Evolutionary conservation across 2,888 invertebrate genomes (phyloP), one percentile per base, ranked within the genome.

Genomic region (Drosophila aldrichi): DNA sequence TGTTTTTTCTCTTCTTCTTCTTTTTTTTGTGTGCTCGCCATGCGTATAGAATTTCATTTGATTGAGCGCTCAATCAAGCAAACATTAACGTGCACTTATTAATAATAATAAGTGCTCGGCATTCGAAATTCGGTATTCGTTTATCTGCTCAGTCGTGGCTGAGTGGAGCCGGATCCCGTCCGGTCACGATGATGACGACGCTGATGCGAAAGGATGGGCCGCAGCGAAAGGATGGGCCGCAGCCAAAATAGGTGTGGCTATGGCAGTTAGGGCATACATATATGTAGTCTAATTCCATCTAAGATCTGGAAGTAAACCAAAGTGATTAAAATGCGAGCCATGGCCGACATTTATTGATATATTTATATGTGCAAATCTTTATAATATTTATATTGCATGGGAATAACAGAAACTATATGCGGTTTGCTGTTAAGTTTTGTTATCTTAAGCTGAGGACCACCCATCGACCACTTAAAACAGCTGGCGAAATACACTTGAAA

Each of bases 41-140:
- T 89, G 88, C 88, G 88, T 87, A 82, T 86, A 87, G 88, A 81
- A 87, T 86, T 86, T 86, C 86, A 71, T 89, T 86, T 86, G 85
- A 89, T 86, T 89, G 86, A 89, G 82, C 85, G 89, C 77, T 84
- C 84, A 86, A 86, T 86, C 86, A 89, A 89, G 86, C 86, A 87
- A 86, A 87, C 88, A 86, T 82, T 84, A 89, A 82, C 89, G 77
- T 79, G 81, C 88, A 87, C 88, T 82, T 82, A 80, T 78, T 87
- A 88, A 80, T 84, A 88, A 80, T 85, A 83, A 77, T 86, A 88
- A 88, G 83, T 82, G 86, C 70, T 77, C 61, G 34, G 41, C 41
- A 75, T 72, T 70, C 74, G 52, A 55, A 25, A 64, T 63, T 70
- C 59, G 40, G 59, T 40, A 58, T 78, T 65, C 70, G 77, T 77